phyloP scores from a whole-genome alignment of 2,888 invertebrate species.

The Pristionchus exspectatus region DNA sequence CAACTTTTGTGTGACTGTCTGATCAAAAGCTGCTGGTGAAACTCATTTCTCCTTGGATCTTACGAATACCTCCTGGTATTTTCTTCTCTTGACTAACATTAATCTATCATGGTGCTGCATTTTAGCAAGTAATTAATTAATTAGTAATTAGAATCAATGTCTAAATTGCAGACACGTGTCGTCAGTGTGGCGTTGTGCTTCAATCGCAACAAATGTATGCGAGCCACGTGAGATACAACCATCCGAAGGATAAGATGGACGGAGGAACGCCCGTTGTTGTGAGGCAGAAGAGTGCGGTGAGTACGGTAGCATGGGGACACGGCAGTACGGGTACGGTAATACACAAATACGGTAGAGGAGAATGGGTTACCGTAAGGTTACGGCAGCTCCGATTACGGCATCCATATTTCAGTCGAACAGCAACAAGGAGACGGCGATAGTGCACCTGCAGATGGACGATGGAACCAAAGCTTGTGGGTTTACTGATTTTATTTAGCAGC shows the following conservation, averaged over 20 bases:
- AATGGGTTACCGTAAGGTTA: background rate
- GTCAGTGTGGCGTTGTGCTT: constrained; percentile 47
- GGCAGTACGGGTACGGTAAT: too few relatives aligned
- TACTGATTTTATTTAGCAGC: background rate
- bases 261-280: background rate
- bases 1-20: too few relatives aligned
- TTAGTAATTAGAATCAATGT: background rate
- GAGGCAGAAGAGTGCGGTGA: background rate
- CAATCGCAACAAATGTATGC: constrained; percentile 49
- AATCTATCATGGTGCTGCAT: too few relatives aligned
- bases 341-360: too few relatives aligned
- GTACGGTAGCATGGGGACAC: background rate
- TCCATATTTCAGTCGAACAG: background rate
- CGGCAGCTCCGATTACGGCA: background rate
- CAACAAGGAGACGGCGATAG: constrained; percentile 16
- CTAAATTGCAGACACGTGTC: constrained; percentile 40
- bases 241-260: constrained; percentile 47
- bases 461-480: constrained; percentile 21
- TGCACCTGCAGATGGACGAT: constrained; percentile 39
- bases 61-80: too few relatives aligned
- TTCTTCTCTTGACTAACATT: too few relatives aligned
- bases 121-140: background rate
- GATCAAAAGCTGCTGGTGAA: background rate
- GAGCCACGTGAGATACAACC: constrained; percentile 51
- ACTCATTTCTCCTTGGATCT: background rate